A percentile compares a stretch with the other conserved stretches of the same genome.
Evolutionary conservation across 2,888 invertebrate genomes (phyloP).

Genomic region (Sminthurinus aureus): DNA sequence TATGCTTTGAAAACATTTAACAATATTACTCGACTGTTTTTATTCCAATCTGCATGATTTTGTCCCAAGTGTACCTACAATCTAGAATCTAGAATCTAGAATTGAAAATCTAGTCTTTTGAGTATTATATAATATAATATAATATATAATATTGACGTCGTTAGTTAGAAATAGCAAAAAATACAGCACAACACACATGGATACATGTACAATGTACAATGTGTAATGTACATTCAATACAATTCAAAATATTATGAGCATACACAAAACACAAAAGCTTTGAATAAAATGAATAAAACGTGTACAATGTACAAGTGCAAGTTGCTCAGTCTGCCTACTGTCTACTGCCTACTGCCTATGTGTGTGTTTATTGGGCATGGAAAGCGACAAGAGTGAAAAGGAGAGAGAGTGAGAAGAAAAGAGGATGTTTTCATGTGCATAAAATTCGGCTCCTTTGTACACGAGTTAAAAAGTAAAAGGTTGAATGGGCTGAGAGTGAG

Average conservation of each 20-base stretch:
- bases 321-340: not conserved
- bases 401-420: not conserved
- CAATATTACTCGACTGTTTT: not conserved
- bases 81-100: no score
- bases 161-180: not conserved
- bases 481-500: slow-evolving; percentile 29
- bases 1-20: not conserved
- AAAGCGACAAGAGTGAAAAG: not conserved
- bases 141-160: not conserved
- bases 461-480: slow-evolving; percentile 25
- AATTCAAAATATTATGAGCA: not conserved
- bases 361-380: not conserved
- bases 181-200: not conserved
- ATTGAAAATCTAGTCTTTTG: no score
- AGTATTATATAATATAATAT: no score
- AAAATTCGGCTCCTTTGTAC: slow-evolving; percentile 29
- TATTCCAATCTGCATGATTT: not conserved
- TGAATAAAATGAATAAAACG: not conserved
- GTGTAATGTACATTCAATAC: not conserved
- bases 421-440: slow-evolving; percentile 9
- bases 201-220: not conserved
- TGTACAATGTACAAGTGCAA: not conserved
- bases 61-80: no score
- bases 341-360: no score
- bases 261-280: not conserved